Evolutionary conservation across 2,113 vertebrate species (phyloP), one percentile per base, ranked within the genome.

Genomic region (Octodon degus): DNA sequence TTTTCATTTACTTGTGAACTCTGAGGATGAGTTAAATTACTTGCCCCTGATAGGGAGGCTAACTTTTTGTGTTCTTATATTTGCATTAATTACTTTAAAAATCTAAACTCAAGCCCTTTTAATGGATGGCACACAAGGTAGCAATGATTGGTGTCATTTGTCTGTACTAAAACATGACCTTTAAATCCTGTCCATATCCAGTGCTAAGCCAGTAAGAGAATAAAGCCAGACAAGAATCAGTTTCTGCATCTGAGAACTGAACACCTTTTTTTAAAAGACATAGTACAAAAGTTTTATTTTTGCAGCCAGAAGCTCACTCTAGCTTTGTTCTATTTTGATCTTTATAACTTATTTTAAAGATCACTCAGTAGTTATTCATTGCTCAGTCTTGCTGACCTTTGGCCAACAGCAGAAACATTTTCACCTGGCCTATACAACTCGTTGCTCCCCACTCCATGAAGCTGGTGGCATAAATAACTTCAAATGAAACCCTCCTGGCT

Each of bases 321-420:
- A 65, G 43, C 84, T 95, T 92, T 94, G 72, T 96, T 97, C 93
- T 96, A 32, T 96, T 96, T 96, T 93, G 93, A 97, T 96, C 93
- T 96, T 95, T 94, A 88, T 90, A 97, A 97, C 87, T 96, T 92
- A 89, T 95, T 97, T 97, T 93, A 90, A 95, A 96, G 87, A 96
- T 93, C 68, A 5, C 80, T 95, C 87, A 34, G 53, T 94, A 90
- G 90, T 88, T 90, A 90, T 79, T 96, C 80, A 91, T 83, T 90
- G 89, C 70, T 86, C 77, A 95, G 86, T 96, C 96, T 97, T 72
- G 47, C 80, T 67, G 97, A 97, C 96, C 96, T 93, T 85, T 95
- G 96, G 79, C 95, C 95, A 85, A 93, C 95, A 96, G 95, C 88
- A 80, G 90, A 86, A 70, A 65, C 89, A 79, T 91, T 95, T 85